A percentile compares a stretch with the other conserved stretches of the same genome.
These are phyloP conservation scores for Pogona vitticeps DNA, from an alignment of 2,113 vertebrate genomes.

Conservation along the genomic window DNA sequence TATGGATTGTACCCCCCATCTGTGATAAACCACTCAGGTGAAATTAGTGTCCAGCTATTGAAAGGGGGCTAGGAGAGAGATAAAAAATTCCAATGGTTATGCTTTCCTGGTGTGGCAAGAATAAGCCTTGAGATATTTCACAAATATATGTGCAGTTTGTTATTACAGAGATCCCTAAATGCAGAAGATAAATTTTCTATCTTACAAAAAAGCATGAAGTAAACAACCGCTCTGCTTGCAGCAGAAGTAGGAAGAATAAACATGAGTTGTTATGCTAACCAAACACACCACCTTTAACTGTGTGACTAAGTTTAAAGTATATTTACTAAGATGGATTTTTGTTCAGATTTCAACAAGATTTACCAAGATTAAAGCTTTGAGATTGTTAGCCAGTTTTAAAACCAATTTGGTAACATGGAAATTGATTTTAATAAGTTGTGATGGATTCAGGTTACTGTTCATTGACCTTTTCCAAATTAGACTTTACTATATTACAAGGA, in stretches of 20 bases:
- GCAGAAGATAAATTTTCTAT: slow-evolving; percentile 37
- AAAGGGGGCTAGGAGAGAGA: not conserved
- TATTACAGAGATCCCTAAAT: slow-evolving; percentile 30
- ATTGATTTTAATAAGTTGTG: slow-evolving; percentile 47
- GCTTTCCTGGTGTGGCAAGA: not conserved
- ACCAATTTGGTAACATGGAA: slow-evolving; percentile 25
- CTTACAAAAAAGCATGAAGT: not conserved
- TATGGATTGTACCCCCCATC: too few relatives aligned
- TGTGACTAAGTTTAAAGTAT: slow-evolving; percentile 43
- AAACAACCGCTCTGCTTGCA: slow-evolving; percentile 37
- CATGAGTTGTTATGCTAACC: slow-evolving; percentile 19
- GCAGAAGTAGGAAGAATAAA: slow-evolving; percentile 27
- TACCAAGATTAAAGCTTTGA: slow-evolving; percentile 38
- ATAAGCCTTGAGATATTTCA: not conserved
- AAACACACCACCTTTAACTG: slow-evolving; percentile 38
- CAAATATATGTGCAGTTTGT: not conserved
- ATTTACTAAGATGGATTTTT: slow-evolving; percentile 34
- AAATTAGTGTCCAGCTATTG: not conserved
- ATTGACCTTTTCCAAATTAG: slow-evolving; percentile 41
- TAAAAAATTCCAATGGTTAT: not conserved
- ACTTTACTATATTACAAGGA: slow-evolving; percentile 44
- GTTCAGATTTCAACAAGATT: slow-evolving; percentile 9
- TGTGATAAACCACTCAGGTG: not conserved
- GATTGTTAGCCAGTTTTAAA: slow-evolving; percentile 15
- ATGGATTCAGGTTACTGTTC: slow-evolving; percentile 33